Evolutionary conservation across 1,140 invertebrate genomes (phyloP), one percentile per base, ranked within the genome.

Genomic region (Capitella teleta): DNA sequence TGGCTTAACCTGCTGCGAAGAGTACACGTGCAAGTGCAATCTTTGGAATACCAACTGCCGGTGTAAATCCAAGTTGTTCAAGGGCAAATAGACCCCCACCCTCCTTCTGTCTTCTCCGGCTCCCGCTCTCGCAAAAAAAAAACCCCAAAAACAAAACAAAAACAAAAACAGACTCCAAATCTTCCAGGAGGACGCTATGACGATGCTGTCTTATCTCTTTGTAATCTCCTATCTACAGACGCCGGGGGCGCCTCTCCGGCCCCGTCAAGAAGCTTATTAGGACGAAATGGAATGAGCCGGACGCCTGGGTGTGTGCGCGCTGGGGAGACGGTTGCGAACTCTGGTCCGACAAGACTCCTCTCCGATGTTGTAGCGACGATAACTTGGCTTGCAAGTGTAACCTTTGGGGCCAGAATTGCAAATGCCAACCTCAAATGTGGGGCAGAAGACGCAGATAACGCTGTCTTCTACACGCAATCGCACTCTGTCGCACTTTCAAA

Each of bases 21-120:
- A 40, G 2, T 41, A 47, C 21, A 38, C 45, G 19, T 52, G 51
- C 34, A 47, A 47, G 34, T 52, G 51, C 34, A 47, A 23, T 8
- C 28, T 52, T 26, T 52, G 51, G 51, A 47, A 47, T 36, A 36
- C 44, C 1, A 52, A 52, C 51, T 52, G 51, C 45, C 28, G 25
- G 32, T 52, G 51, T 26, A 48, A 34, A 14, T 49, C 28, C 23
- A 52, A 40, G n/a, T 26, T 52, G 30, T 52, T 52, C 24, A 36
- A n/a, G 18, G 45, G 45, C 42, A 44, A 44, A 44, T 44, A 44
- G 42, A 12, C 18, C 23, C 28, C 42, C 28, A 10, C 42, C 41
- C 2, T 14, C 16, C 41, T 14, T 14, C 16, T 16, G 21, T 18
- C 21, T 2, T 25, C 42, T 18, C 42, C 8, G 21, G 21, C 18